These are phyloP conservation scores for Propsilocerus akamusi DNA, from an alignment of 1,140 invertebrate species.

Conservation along the genomic window DNA sequence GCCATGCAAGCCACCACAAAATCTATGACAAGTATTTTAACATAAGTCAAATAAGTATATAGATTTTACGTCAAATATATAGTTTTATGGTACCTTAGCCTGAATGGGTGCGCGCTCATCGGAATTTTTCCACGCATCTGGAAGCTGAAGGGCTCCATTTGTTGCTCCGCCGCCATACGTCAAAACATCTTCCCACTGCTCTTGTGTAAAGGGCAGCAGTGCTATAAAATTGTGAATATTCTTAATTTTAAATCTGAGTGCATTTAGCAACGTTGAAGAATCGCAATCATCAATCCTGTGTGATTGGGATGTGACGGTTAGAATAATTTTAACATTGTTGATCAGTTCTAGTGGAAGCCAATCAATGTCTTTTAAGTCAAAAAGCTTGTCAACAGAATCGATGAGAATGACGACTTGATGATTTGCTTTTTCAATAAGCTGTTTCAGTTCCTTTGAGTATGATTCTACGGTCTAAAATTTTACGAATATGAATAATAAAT, in stretches of 20 bases:
- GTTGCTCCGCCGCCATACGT: constrained; percentile 21
- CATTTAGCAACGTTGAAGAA: not conserved
- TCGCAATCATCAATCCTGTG: constrained; percentile 4
- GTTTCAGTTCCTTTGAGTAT: constrained; percentile 7
- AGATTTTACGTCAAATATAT: not conserved
- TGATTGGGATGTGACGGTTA: constrained; percentile 34
- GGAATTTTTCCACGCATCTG: constrained; percentile 19
- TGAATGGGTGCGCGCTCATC: constrained; percentile 22
- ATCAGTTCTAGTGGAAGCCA: constrained; percentile 52
- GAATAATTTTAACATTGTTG: constrained; percentile 46
- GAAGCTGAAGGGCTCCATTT: constrained; percentile 20
- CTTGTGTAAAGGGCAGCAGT: constrained; percentile 18
- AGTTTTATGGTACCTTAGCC: constrained; percentile 14
- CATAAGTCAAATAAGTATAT: not conserved
- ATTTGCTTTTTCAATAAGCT: constrained; percentile 12
- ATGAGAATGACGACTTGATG: constrained; percentile 39
- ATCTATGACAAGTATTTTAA: not conserved
- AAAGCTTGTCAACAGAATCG: constrained; percentile 50
- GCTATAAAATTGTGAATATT: constrained; percentile 13
- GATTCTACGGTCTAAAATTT: constrained; percentile 12
- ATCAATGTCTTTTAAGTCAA: constrained; percentile 27
- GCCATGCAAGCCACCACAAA: constrained; percentile 23
- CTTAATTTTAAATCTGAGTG: not conserved
- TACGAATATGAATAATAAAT: not conserved
- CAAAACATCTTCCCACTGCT: constrained; percentile 23